Conservation (phyloP, 2,797 vertebrate genomes). For the Pangasius larnaudii region DNA sequence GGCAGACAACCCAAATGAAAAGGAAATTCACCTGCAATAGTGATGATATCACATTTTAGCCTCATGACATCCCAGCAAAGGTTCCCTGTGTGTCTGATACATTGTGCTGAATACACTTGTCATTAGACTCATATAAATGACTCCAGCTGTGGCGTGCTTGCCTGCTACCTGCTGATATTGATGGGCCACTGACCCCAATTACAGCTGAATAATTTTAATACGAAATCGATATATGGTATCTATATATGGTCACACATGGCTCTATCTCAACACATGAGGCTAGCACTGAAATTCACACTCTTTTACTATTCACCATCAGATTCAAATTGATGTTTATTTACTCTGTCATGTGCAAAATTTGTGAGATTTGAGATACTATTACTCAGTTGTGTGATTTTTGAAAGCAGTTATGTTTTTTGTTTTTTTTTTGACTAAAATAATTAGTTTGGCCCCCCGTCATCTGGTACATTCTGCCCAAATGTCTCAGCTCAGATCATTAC, state of each 20-base stretch:
- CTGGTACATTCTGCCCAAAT: not conserved
- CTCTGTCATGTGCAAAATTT: not conserved
- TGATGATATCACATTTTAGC: slow-evolving; percentile 21
- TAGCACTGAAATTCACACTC: not conserved
- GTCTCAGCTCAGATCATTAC: slow-evolving; percentile 1
- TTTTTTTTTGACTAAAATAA: not conserved
- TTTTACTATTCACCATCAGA: not conserved
- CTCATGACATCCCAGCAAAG: slow-evolving; percentile 6
- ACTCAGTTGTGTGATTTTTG: not conserved
- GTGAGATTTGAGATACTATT: not conserved
- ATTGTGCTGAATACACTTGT: slow-evolving; percentile 25
- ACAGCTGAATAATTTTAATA: slow-evolving; percentile 58
- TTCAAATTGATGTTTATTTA: not conserved
- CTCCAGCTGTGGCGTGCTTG: slow-evolving; percentile 43
- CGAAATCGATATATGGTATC: slow-evolving; percentile 45
- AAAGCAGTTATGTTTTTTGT: not conserved
- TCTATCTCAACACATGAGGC: slow-evolving; percentile 8
- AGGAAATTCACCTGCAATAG: slow-evolving; percentile 26
- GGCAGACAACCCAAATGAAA: slow-evolving; percentile 5
- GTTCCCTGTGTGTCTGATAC: slow-evolving; percentile 16
- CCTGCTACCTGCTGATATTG: slow-evolving; percentile 55
- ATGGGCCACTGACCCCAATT: slow-evolving; percentile 60
- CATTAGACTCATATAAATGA: slow-evolving; percentile 44
- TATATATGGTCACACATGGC: slow-evolving; percentile 6
- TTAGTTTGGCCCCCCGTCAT: not conserved